These are phyloP conservation scores for Spilogale gracilis DNA, from an alignment of 2,113 vertebrate genomes.

Conservation along the genomic window DNA sequence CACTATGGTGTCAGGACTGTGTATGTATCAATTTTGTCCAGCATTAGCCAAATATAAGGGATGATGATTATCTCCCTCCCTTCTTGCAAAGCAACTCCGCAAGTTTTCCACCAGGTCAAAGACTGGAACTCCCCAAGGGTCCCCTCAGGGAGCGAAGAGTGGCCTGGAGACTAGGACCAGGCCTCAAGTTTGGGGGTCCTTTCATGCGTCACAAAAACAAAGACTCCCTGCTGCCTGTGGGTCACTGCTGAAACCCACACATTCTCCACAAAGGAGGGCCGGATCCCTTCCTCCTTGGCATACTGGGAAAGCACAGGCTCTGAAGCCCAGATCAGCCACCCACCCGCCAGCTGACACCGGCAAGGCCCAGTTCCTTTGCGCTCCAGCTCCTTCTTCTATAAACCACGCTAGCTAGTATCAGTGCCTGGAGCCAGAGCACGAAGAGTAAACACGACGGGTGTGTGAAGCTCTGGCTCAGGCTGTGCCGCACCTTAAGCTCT, in stretches of 20 bases:
- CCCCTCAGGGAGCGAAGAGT: too few relatives aligned
- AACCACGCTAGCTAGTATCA: accelerated
- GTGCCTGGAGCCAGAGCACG: background rate
- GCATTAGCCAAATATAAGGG: accelerated
- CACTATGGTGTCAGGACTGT: accelerated
- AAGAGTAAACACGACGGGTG: accelerated
- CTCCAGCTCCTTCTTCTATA: background rate
- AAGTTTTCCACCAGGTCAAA: background rate
- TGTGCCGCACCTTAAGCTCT: too few relatives aligned
- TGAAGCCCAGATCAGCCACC: background rate
- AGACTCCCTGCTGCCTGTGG: background rate
- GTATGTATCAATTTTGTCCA: too few relatives aligned
- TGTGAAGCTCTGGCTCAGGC: background rate
- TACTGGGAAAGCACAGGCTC: background rate
- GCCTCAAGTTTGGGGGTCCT: background rate
- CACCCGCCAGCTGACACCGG: too few relatives aligned
- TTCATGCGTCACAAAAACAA: background rate
- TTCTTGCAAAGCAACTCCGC: background rate
- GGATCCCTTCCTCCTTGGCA: accelerated
- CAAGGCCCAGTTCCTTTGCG: background rate
- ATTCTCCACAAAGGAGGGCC: background rate
- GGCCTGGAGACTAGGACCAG: background rate
- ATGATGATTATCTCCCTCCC: background rate
- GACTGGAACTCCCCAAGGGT: background rate
- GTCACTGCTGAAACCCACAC: background rate